Percentiles rank a stretch among this genome's conserved stretches.
These are phyloP conservation scores for Chrysocyon brachyurus DNA, from an alignment of 2,797 vertebrate genomes.

Conservation along the genomic window DNA sequence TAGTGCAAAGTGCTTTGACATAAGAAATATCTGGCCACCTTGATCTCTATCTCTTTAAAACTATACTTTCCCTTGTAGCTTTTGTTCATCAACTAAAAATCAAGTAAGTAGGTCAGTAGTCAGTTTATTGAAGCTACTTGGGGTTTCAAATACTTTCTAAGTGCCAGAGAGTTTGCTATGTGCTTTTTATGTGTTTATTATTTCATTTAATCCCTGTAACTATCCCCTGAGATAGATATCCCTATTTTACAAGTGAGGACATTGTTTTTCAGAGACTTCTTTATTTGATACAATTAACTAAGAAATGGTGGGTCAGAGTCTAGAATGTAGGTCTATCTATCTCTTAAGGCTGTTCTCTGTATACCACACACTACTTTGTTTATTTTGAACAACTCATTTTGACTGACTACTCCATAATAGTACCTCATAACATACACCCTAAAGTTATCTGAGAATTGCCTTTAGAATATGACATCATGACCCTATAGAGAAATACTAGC, in stretches of 20 bases:
- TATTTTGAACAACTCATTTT: background rate
- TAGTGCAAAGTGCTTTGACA: background rate
- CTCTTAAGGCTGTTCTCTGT: background rate
- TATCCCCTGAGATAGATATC: background rate
- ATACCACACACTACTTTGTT: background rate
- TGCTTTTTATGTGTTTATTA: background rate
- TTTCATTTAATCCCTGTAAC: background rate
- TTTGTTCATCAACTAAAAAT: constrained; percentile 22
- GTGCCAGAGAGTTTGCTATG: background rate
- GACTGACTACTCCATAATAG: background rate
- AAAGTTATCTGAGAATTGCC: background rate
- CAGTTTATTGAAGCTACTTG: constrained; percentile 20
- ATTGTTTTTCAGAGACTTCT: constrained; percentile 79
- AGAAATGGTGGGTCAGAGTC: constrained; percentile 79
- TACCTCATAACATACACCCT: background rate
- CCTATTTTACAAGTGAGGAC: constrained; percentile 1
- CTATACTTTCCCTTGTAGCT: background rate
- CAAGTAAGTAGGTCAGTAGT: constrained; percentile 69
- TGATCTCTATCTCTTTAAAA: background rate
- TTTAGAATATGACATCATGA: constrained; percentile 39
- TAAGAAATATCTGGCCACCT: background rate
- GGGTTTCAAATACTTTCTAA: constrained; percentile 29
- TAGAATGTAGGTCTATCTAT: background rate
- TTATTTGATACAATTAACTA: background rate
- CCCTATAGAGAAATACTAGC: constrained; percentile 65